Conservation (phyloP, 2,797 vertebrate species). For the Zonotrichia albicollis region DNA sequence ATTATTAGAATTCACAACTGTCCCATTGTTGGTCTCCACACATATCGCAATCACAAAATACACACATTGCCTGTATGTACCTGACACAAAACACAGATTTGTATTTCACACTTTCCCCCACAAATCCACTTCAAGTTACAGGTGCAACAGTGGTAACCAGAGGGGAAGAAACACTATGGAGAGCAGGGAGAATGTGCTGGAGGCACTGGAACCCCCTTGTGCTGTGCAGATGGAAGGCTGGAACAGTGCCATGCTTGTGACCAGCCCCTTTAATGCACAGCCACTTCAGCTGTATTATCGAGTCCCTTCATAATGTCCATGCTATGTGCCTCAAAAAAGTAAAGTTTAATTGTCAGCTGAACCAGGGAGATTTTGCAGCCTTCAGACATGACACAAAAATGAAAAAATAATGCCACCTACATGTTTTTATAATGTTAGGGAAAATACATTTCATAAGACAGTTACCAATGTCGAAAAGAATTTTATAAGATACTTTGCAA, state of each 20-base stretch:
- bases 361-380: not conserved
- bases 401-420: not conserved
- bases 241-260: accelerated
- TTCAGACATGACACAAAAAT: not conserved
- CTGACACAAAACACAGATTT: too few relatives aligned
- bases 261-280: not conserved
- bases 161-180: not conserved
- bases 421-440: not conserved
- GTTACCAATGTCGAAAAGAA: not conserved
- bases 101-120: not conserved
- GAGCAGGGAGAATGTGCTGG: not conserved
- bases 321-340: not conserved
- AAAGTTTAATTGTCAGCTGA: not conserved
- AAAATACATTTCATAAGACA: not conserved
- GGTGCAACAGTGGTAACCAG: not conserved
- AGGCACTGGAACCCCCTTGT: not conserved
- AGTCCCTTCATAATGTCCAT: not conserved
- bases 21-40: too few relatives aligned
- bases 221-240: not conserved
- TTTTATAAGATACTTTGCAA: not conserved
- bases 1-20: too few relatives aligned
- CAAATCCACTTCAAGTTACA: not conserved
- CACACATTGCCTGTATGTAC: too few relatives aligned
- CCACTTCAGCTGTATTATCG: not conserved
- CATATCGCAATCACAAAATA: too few relatives aligned